phyloP scores from a whole-genome alignment of 2,113 vertebrate species.

The Crotophaga sulcirostris region DNA sequence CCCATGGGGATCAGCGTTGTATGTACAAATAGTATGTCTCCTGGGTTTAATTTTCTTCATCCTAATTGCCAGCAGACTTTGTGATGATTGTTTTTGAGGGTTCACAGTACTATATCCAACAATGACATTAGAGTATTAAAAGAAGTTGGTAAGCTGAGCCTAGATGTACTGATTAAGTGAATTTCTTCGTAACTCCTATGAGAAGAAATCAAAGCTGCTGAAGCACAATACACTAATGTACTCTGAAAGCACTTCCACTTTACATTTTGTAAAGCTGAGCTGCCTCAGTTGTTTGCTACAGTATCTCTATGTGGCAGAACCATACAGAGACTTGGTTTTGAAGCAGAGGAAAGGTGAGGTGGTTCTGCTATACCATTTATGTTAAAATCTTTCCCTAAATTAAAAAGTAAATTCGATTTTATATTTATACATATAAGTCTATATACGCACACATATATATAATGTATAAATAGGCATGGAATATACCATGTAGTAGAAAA shows the following conservation, averaged over 20 bases:
- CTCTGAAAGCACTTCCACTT: not conserved
- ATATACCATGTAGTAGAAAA: not conserved
- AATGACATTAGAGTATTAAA: not conserved
- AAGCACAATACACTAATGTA: not conserved
- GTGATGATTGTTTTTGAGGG: not conserved
- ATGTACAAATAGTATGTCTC: not conserved
- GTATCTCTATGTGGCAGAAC: not conserved
- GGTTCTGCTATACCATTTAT: not conserved
- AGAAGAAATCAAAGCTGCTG: not conserved
- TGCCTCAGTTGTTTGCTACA: not conserved
- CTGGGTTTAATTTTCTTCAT: conserved; percentile 27
- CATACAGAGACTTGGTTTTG: not conserved
- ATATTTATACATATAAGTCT: not conserved
- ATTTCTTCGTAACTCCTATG: not conserved
- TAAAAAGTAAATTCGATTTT: not conserved
- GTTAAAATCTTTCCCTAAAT: not conserved
- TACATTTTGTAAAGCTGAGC: not conserved
- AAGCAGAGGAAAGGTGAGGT: not conserved
- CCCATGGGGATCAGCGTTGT: not conserved
- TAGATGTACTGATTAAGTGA: not conserved
- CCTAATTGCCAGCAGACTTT: not conserved
- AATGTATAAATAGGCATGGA: not conserved
- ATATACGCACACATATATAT: not conserved
- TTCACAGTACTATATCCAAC: not conserved
- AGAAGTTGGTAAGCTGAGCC: not conserved